Evolutionary conservation across 1,140 invertebrate species (phyloP).

Genomic region (Diorhabda carinulata): DNA sequence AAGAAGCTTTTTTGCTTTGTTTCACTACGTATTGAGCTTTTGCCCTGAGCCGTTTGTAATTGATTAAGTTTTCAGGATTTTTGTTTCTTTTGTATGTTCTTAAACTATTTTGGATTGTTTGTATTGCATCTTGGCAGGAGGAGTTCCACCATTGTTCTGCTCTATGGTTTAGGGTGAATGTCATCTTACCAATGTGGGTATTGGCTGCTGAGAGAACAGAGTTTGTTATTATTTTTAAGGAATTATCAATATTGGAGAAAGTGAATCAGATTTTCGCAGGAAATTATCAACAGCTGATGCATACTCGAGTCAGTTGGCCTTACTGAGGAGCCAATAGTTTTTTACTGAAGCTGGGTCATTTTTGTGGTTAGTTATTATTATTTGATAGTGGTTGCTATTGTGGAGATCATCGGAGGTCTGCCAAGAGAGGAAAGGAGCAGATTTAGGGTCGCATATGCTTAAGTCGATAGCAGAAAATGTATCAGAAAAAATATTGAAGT

Average conservation of each 20-base stretch:
- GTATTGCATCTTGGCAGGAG: not conserved
- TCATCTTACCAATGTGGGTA: conserved; percentile 3
- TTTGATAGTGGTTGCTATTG: no score
- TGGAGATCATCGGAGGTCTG: no score
- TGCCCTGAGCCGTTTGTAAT: not conserved
- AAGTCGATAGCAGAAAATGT: no score
- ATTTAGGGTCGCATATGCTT: no score
- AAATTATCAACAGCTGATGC: no score
- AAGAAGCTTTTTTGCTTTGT: not conserved
- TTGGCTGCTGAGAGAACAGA: not conserved
- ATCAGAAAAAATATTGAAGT: no score
- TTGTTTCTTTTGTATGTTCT: conserved; percentile 11
- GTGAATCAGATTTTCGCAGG: no score
- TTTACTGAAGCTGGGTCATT: no score
- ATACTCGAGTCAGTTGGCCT: no score
- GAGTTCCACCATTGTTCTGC: conserved; percentile 7
- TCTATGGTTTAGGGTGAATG: conserved; percentile 3
- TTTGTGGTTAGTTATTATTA: no score
- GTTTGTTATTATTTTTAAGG: not conserved
- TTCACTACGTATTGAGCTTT: conserved; percentile 7
- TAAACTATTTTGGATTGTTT: not conserved
- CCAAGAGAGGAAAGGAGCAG: no score
- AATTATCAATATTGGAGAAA: not conserved
- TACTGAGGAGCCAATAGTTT: no score
- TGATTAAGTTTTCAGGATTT: not conserved